Base-by-base conservation (phyloP, 2,888 invertebrate genomes). In the Quadroppia sp. region DNA sequence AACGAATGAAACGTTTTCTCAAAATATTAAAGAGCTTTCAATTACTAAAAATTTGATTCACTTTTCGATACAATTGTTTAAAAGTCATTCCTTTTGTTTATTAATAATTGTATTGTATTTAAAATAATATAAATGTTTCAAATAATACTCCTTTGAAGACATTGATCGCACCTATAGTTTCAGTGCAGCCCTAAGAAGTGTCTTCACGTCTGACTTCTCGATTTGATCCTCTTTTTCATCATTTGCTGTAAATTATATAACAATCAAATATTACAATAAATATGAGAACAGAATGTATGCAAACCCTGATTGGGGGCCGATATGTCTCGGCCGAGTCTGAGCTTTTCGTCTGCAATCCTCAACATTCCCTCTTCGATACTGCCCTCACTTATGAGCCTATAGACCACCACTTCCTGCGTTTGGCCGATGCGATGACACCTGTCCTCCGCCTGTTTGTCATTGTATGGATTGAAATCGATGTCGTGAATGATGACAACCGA, bases 401-500 rank as follows among this genome's bases (percentile, higher is more conserved):
- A 89, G 76, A 97, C 91, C 50, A 86, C 88, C 9, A 98, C 97
- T 0, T 91, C 90, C 87, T 82, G 85, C 61, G 82, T 85, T 80
- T 88, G 88, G n/a, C 88, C 88, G 13, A 88, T 83, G 74, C 88
- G 81, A 79, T 88, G 88, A 80, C 87, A 89, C 81, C 90, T 85
- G 84, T 98, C 97, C 82, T 97, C 96, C 0, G 97, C 97, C 84
- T 86, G 86, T 78, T 95, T 96, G 82, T 98, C 97, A 82, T 97
- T 97, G 83, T 97, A 96, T 0, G 97, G 97, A 85, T 98, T 98
- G 82, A 94, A 96, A 85, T 98, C 98, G 71, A 97, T 93, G 81
- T 98, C 98, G 82, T 98, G 96, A 77, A 98, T 90, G 79, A 95
- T 90, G 78, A 97, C 97, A 15, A 92, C 92, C 84, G 97, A 95